Conservation (phyloP, 2,888 invertebrate species). For the Eilema caniola region DNA sequence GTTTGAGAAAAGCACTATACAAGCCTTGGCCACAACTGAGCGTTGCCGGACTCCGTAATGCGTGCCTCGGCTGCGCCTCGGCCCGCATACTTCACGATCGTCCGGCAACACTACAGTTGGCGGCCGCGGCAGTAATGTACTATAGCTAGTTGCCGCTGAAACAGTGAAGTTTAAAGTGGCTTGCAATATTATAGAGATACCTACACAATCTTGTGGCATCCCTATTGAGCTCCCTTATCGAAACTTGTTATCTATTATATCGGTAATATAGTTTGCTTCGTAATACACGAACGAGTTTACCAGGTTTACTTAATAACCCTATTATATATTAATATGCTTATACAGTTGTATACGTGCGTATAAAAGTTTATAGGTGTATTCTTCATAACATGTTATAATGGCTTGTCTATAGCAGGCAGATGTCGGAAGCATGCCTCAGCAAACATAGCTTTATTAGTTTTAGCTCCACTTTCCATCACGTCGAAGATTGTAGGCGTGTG, state of each 20-base stretch:
- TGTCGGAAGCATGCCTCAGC: conserved; percentile 14
- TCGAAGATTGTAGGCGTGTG: conserved; percentile 22
- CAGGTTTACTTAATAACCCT: conserved; percentile 44
- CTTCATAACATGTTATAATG: conserved; percentile 40
- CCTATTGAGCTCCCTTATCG: conserved; percentile 49
- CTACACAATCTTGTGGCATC: conserved; percentile 41
- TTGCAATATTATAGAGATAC: conserved; percentile 47
- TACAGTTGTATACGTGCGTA: conserved; percentile 39
- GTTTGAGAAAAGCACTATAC: too few species aligned
- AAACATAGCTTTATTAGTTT: conserved; percentile 33
- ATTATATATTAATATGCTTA: conserved; percentile 39
- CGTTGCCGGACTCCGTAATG: too few species aligned
- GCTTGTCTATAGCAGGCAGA: conserved; percentile 30
- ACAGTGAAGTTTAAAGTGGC: conserved; percentile 40
- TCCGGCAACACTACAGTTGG: too few species aligned
- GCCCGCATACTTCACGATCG: too few species aligned
- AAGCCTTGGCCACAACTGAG: too few species aligned
- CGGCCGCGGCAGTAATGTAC: too few species aligned
- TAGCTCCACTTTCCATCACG: conserved; percentile 21
- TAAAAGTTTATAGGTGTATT: conserved; percentile 43
- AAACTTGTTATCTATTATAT: conserved; percentile 51
- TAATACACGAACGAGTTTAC: conserved; percentile 39
- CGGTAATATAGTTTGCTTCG: conserved; percentile 47
- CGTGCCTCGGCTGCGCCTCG: too few species aligned
- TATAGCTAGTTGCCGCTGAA: conserved; percentile 1